Percentiles rank a stretch among this genome's conserved stretches.
These are phyloP conservation scores for Brachypterus glaber DNA, from an alignment of 2,888 invertebrate species.

Conservation along the genomic window DNA sequence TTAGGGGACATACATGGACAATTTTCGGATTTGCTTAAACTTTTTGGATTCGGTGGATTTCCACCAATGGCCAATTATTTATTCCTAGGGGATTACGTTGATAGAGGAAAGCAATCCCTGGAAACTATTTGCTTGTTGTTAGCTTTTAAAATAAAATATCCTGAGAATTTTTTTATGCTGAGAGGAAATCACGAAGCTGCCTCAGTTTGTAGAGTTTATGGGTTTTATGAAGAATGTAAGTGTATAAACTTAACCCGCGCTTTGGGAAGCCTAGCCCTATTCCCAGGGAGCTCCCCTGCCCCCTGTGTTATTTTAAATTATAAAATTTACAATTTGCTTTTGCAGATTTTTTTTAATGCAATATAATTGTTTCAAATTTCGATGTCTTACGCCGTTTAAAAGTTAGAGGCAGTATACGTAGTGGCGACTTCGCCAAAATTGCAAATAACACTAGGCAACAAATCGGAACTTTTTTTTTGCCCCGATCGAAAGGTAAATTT, in stretches of 20 bases:
- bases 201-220: conserved; percentile 55
- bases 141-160: conserved; percentile 61
- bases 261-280: no score
- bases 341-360: no score
- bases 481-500: no score
- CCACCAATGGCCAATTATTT: conserved; percentile 58
- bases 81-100: conserved; percentile 54
- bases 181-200: conserved; percentile 61
- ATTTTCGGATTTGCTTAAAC: conserved; percentile 51
- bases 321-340: no score
- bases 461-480: no score
- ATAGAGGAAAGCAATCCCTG: conserved; percentile 53
- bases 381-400: no score
- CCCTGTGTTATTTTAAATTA: no score
- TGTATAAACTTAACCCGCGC: conserved; percentile 6
- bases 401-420: no score
- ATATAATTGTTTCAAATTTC: not conserved
- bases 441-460: no score
- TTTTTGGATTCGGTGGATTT: conserved; percentile 57
- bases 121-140: conserved; percentile 57
- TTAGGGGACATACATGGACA: conserved; percentile 56
- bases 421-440: no score
- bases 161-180: conserved; percentile 58
- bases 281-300: no score
- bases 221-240: conserved; percentile 56